phyloP scores from a whole-genome alignment of 2,888 invertebrate genomes.

The Sarcophaga carnaria region DNA sequence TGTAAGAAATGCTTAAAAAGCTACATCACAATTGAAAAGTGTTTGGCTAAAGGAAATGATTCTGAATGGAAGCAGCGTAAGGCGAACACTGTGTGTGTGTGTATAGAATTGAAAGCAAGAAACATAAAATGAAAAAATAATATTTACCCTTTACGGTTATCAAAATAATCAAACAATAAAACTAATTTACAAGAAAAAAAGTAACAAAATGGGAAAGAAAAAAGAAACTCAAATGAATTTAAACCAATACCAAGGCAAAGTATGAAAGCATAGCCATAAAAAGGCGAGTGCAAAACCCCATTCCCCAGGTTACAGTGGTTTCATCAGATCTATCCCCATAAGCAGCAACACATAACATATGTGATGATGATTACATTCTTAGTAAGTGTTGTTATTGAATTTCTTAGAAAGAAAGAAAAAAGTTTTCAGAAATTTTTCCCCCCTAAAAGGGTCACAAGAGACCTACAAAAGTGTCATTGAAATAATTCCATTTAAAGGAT shows the following conservation, averaged over 20 bases:
- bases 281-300: too few species aligned
- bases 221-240: too few species aligned
- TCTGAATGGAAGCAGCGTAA: background rate
- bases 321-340: too few species aligned
- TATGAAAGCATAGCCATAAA: too few species aligned
- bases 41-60: slow-evolving; percentile 17
- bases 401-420: too few species aligned
- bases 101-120: slow-evolving; percentile 15
- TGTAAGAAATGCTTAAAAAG: background rate
- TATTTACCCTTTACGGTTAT: slow-evolving; percentile 58
- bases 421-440: too few species aligned
- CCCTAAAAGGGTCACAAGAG: background rate
- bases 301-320: too few species aligned
- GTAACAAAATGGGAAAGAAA: background rate
- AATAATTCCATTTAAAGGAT: background rate
- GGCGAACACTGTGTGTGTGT: background rate
- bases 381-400: too few species aligned
- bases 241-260: too few species aligned
- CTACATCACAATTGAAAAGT: slow-evolving; percentile 6
- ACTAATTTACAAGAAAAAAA: slow-evolving; percentile 33
- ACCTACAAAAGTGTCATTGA: background rate
- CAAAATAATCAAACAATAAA: slow-evolving; percentile 56
- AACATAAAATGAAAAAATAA: slow-evolving; percentile 28
- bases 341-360: too few species aligned
- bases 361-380: too few species aligned